phyloP scores from a whole-genome alignment of 1,140 invertebrate species.

The Anoplolepis gracilipes region DNA sequence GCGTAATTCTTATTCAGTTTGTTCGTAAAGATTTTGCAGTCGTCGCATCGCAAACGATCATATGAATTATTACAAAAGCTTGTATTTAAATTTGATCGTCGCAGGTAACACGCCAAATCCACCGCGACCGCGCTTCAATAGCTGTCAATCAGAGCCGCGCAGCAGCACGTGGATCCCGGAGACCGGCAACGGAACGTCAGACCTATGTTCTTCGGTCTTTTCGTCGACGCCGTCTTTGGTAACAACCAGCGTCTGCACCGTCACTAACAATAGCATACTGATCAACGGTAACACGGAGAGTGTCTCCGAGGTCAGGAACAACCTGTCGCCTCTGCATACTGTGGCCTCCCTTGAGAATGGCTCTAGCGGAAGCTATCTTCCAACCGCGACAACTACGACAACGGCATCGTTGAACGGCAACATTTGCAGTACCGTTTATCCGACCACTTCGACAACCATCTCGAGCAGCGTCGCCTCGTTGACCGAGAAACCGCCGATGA shows the following conservation, averaged over 20 bases:
- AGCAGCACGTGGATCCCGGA: conserved; percentile 79
- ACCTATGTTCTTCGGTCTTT: conserved; percentile 75
- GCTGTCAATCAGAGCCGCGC: conserved; percentile 84
- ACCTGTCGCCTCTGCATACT: conserved; percentile 72
- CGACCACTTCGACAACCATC: conserved; percentile 39
- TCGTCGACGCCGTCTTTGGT: conserved; percentile 64
- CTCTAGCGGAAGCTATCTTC: conserved; percentile 63
- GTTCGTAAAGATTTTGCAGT: too few relatives aligned
- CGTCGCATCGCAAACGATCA: too few relatives aligned
- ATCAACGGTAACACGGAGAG: conserved; percentile 72
- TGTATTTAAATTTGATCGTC: not conserved
- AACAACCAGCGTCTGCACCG: conserved; percentile 62
- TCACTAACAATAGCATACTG: conserved; percentile 66
- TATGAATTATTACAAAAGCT: not conserved
- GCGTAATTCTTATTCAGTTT: too few relatives aligned
- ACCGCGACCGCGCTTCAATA: conserved; percentile 85
- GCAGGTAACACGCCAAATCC: conserved; percentile 84
- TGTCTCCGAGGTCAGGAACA: conserved; percentile 65
- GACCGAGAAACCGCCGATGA: conserved; percentile 80
- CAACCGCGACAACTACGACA: conserved; percentile 52
- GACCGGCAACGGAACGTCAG: conserved; percentile 58
- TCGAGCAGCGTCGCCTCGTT: conserved; percentile 39
- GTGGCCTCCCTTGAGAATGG: conserved; percentile 77
- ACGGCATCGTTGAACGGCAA: conserved; percentile 58
- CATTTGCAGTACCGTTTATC: conserved; percentile 40